These are phyloP conservation scores for Drosophila fulvimacula DNA, from an alignment of 2,888 invertebrate genomes.

Conservation along the genomic window DNA sequence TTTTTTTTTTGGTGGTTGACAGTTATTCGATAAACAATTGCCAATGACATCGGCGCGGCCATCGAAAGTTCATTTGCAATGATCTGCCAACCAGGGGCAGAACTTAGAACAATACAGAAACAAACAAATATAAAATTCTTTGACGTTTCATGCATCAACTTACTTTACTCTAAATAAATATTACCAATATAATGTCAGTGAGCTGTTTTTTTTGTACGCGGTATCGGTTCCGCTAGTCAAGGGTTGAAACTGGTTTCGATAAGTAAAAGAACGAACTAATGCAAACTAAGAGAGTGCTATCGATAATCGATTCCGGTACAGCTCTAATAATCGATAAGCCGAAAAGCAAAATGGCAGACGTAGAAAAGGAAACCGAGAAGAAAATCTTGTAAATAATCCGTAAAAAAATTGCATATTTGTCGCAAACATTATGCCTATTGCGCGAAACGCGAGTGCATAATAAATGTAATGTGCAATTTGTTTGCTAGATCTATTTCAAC, in stretches of 20 bases:
- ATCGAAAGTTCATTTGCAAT: not conserved
- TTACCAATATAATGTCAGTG: not conserved
- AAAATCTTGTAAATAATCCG: conserved; percentile 78
- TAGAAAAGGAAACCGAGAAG: conserved; percentile 68
- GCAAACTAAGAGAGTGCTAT: conserved; percentile 32
- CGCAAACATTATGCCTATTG: conserved; percentile 65
- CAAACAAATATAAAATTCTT: not conserved
- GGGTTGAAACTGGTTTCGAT: conserved; percentile 6
- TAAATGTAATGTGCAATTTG: conserved; percentile 35
- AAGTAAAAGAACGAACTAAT: conserved; percentile 13
- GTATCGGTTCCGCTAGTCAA: conserved; percentile 26
- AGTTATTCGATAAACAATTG: conserved; percentile 30
- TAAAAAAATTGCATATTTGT: conserved; percentile 73
- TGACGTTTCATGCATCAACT: not conserved
- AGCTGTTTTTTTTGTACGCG: not conserved
- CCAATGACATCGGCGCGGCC: conserved; percentile 20
- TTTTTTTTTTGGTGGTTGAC: conserved; percentile 29
- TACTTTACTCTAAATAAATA: not conserved
- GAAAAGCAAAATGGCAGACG: conserved; percentile 65
- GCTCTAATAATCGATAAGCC: conserved; percentile 66
- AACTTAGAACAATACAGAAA: not conserved
- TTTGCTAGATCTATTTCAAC: conserved; percentile 24
- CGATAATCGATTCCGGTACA: conserved; percentile 60
- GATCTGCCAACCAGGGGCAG: not conserved
- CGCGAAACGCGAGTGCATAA: conserved; percentile 66